Base-by-base conservation (phyloP, 1,140 invertebrate species). In the Bombus superbus region DNA sequence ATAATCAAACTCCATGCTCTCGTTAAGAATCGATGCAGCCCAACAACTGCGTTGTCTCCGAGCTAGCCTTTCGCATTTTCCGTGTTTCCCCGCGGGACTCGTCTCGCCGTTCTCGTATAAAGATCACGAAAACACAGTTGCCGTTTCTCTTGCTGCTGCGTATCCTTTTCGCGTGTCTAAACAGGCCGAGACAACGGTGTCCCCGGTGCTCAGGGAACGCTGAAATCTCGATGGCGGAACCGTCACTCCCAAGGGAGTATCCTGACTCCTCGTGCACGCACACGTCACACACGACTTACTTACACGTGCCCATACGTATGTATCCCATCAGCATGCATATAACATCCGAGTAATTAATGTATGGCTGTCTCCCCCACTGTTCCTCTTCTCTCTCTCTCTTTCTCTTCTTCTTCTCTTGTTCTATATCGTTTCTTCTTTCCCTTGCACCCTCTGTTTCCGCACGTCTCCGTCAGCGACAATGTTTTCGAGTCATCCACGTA, bases 341-440 rank as follows among this genome's bases (percentile, higher is more conserved):
- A 90, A 90, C 89, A 90, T 90, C 83, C 80, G 86, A 90, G 89
- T 90, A 90, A 90, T 90, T 90, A 90, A 90, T 91, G 89, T 90
- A 90, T 78, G 85, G 85, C 47, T 53, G 64, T 1, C 76, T 74
- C 38, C 28, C 38, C 15, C 35, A 25, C 13, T 22, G 6, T 4
- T 28, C 72, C 40, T 15, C 71, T 53, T 44, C 18, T 62, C 86
- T 53, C 42, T 42, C 83, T 72, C 25, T 13, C 10, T 35, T 38
- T 80, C 28, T 47, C 44, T 83, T 80, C 35, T 22, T 53, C 47
- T 18, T 53, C 18, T 53, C 18, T 22, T 53, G 18, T 8, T 22
- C 18, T 53, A 53, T 53, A 22, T 53, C 47, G 47, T 53, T 53
- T 5, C 18, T 53, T 53, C 47, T 53, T 53, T 35, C 28, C 8